A percentile compares a stretch with the other conserved stretches of the same genome.
These are phyloP conservation scores for Bagarius yarrelli DNA, from an alignment of 2,113 vertebrate species.

Conservation along the genomic window DNA sequence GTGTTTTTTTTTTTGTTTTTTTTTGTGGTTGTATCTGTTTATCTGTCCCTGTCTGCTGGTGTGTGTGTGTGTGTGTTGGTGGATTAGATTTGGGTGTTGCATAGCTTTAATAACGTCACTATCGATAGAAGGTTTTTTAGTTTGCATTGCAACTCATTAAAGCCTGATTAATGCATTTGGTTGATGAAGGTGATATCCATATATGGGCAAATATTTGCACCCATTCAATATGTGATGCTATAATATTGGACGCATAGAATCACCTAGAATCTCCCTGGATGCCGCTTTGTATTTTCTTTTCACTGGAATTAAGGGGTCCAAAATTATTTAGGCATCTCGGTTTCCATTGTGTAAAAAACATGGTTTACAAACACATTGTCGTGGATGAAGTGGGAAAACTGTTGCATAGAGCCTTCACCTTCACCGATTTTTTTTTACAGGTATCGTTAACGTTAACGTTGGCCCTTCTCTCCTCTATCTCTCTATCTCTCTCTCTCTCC, in stretches of 20 bases:
- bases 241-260: too few species aligned
- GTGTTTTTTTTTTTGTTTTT: constrained; percentile 7
- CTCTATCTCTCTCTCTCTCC: background rate
- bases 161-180: background rate
- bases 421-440: background rate
- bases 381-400: too few species aligned
- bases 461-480: background rate
- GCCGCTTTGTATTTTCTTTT: too few species aligned
- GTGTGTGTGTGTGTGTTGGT: background rate
- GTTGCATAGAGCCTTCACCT: too few species aligned
- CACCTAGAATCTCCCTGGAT: too few species aligned
- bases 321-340: too few species aligned
- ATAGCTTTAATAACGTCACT: background rate
- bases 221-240: too few species aligned
- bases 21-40: constrained; percentile 37
- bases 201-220: too few species aligned
- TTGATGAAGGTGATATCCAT: background rate
- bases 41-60: constrained; percentile 21
- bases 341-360: too few species aligned
- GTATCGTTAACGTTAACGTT: background rate
- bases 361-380: too few species aligned
- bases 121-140: background rate
- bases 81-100: background rate
- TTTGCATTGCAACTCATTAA: background rate
- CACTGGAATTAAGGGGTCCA: too few species aligned